Conservation (phyloP, 2,113 vertebrate species). For the Charadrius vociferus region DNA sequence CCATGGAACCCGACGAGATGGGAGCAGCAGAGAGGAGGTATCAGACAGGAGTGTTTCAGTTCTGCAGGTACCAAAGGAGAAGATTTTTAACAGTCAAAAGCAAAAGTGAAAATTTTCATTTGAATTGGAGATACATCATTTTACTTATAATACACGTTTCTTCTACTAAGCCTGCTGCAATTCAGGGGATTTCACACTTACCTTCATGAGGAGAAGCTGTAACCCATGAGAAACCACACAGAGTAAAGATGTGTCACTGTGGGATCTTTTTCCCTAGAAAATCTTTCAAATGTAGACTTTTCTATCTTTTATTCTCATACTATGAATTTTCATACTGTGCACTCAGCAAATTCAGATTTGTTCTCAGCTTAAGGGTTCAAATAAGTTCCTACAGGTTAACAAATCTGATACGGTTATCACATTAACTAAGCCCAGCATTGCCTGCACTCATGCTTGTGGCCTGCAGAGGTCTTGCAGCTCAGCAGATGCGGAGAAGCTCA, state of each 20-base stretch:
- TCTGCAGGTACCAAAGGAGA: neutral
- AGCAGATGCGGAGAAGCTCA: fast-evolving
- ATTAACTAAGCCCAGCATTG: neutral
- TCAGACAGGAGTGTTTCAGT: neutral
- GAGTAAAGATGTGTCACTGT: neutral
- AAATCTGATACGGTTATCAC: neutral
- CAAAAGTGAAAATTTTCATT: neutral
- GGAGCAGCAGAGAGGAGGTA: neutral
- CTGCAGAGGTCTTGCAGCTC: neutral
- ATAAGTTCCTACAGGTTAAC: neutral
- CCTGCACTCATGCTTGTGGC: neutral
- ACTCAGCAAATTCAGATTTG: neutral
- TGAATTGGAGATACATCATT: neutral
- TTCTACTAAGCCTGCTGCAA: neutral
- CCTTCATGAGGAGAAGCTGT: neutral
- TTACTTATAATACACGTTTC: neutral
- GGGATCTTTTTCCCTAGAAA: neutral
- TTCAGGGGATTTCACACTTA: neutral
- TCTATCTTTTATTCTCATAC: neutral
- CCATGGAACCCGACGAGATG: neutral
- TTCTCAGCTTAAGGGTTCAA: neutral
- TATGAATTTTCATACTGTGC: neutral
- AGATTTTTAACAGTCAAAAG: neutral
- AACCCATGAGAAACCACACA: neutral
- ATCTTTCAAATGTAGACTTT: neutral